Base-by-base conservation (phyloP, 2,888 invertebrate genomes). In the Troglohyphantes excavatus region DNA sequence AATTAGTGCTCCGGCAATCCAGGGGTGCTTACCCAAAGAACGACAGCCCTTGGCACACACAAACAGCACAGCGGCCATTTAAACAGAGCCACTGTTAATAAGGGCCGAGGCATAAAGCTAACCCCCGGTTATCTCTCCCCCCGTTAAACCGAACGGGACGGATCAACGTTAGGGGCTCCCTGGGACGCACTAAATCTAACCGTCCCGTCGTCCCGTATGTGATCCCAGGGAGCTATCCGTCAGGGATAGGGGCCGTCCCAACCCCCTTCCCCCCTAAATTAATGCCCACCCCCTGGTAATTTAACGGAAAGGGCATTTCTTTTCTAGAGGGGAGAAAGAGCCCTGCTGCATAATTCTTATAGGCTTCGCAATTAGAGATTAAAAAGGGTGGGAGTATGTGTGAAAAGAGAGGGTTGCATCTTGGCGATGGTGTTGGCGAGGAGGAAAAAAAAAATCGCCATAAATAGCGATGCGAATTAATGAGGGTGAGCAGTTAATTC, bases 191-290 rank as follows among this genome's bases (percentile, higher is more conserved):
- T 84, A 90, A 90, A 90, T 90, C 90, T 89, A 63, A 59, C 68
- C 23, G 82, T 61, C 81, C 87, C 79, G 73, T 88, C 88, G 67
- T 67, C 78, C 84, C 78, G 84, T 70, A 84, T 84, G 78, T 78
- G 90, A 79, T 84, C 90, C 90, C 88, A 72, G 87, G 82, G 88
- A 90, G 90, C 90, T 46, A 90, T 90, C 84, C 79, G 67, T 90
- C 90, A 90, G 65, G 43, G 72, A 53, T 68, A 61, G 67, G 67
- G 53, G 21, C 63, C 53, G n/a, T n/a, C n/a, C n/a, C n/a, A n/a
- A n/a, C n/a, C n/a, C n/a, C n/a, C n/a, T n/a, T n/a, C 67, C 13
- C 79, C 75, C 72, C 59, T 68, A 75, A 83, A 89, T 83, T 83
- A 83, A 83, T 83, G 83, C 23, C 73, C 61, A 39, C 39, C 59